Evolutionary conservation across 2,888 invertebrate genomes (phyloP), one percentile per base, ranked within the genome.

Genomic region (Lydus trimaculatus): DNA sequence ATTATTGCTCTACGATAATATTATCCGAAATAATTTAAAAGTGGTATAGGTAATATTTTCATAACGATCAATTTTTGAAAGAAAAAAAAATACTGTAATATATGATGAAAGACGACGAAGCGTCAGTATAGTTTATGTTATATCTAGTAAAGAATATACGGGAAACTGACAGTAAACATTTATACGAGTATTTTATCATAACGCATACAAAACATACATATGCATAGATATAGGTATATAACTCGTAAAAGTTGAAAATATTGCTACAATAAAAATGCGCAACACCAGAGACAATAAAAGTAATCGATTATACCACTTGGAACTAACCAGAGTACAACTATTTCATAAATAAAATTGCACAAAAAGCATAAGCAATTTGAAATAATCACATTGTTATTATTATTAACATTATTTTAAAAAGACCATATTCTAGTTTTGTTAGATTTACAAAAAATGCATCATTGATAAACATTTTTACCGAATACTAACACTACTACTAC

Each of bases 181-280:
- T 70, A 70, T 70, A 64, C 56, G 66, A 70, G 70, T 70, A 67
- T 64, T 70, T 70, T 67, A 70, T 70, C 70, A 70, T 67, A 70
- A 70, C 61, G 65, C 61, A 64, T 64, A 66, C 5, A 43, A 43
- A 13, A 36, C 13, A 36, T 31, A 31, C 7, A 9, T 31, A 31
- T 36, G 15, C 13, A 36, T 15, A 36, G 13, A 36, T 43, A 43
- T 11, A n/a, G 17, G 43, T n/a, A 43, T 13, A 43, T 70, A 61
- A 64, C 61, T 64, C 69, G 61, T 64, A 69, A 65, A 60, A 69
- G 59, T 62, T 20, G 63, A 48, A 69, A 65, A 69, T 65, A 69
- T 65, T 58, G 58, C 65, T 58, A 60, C 56, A 69, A 65, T 65
- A 69, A 65, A 65, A 63, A 59, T 39, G 63, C 58, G 33, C 58